Evolutionary conservation across 1,140 invertebrate genomes (phyloP), one percentile per base, ranked within the genome.

Genomic region (Chelonus insularis): DNA sequence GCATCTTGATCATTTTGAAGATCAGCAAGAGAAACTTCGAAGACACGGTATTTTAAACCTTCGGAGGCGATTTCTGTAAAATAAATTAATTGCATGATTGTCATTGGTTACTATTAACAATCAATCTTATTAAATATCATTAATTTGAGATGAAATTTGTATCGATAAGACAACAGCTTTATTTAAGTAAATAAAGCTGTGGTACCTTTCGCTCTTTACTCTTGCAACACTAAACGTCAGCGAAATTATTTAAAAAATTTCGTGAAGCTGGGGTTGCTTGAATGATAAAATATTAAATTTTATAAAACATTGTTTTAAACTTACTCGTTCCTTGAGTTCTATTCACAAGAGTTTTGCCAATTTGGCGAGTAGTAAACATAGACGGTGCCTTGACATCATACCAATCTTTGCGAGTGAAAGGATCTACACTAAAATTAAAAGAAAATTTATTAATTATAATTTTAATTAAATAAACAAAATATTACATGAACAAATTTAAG

Each of bases 321-420:
- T 87, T 84, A 95, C 92, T 91, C 72, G 92, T 94, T 84, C 92
- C 92, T 79, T 96, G 93, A 23, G 97, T 99, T 73, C 96, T 88
- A 79, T 99, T 99, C 43, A 99, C 97, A 65, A 99, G 85, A 48
- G 98, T 99, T 84, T 99, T 99, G 51, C 97, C 98, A 73, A 99
- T 91, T 81, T 97, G 93, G 60, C 97, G 89, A 59, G 91, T 96
- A 70, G 90, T 90, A 82, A 99, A 99, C 91, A 98, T 97, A 56
- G 90, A 93, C 41, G 98, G 98, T 59, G 97, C 97, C 78, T 98
- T 98, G 21, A 99, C 92, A 93, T 99, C 97, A 77, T 99, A 99
- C 98, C 98, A 99, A 80, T 99, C 98, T 81, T 99, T 99, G 64
- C 97, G 91, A 47, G 96, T 97, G 85, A 99, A 99, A 4, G 98